These are phyloP conservation scores for Pardosa pseudoannulata DNA, from an alignment of 2,888 invertebrate genomes.

Conservation along the genomic window DNA sequence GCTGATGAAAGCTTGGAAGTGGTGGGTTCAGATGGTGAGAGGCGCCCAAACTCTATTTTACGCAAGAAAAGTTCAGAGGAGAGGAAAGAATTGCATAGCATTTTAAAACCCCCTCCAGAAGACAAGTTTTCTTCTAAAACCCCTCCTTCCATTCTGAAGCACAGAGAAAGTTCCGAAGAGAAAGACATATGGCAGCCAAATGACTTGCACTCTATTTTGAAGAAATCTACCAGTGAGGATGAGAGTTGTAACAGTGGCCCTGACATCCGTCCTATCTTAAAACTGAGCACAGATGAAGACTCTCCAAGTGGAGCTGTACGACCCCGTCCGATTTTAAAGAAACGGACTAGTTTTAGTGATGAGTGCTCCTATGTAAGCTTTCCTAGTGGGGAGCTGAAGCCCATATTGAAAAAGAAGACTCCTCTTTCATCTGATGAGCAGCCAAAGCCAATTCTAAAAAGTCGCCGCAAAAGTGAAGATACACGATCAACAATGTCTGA, in stretches of 20 bases:
- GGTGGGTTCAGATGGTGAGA: slow-evolving; percentile 38
- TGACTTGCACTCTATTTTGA: slow-evolving; percentile 84
- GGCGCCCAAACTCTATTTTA: slow-evolving; percentile 47
- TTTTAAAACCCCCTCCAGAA: slow-evolving; percentile 75
- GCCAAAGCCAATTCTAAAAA: slow-evolving; percentile 76
- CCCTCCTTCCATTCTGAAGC: slow-evolving; percentile 80
- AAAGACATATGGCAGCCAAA: slow-evolving; percentile 86
- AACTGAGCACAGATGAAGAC: slow-evolving; percentile 68
- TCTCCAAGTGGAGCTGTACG: slow-evolving; percentile 31
- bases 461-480: slow-evolving; percentile 67
- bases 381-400: slow-evolving; percentile 78
- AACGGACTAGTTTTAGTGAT: slow-evolving; percentile 87
- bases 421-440: slow-evolving; percentile 83
- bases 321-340: slow-evolving; percentile 86
- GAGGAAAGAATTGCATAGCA: slow-evolving; percentile 56
- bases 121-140: slow-evolving; percentile 75
- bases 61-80: slow-evolving; percentile 49
- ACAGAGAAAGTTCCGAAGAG: slow-evolving; percentile 89
- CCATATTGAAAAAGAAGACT: slow-evolving; percentile 91
- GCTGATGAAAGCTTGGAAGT: slow-evolving; percentile 47
- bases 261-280: slow-evolving; percentile 79
- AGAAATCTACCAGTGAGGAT: slow-evolving; percentile 81
- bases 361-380: slow-evolving; percentile 74
- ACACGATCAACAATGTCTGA: slow-evolving; percentile 34
- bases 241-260: slow-evolving; percentile 79